Evolutionary conservation across 1,140 invertebrate species (phyloP).

Genomic region (Hylaeus volcanicus): DNA sequence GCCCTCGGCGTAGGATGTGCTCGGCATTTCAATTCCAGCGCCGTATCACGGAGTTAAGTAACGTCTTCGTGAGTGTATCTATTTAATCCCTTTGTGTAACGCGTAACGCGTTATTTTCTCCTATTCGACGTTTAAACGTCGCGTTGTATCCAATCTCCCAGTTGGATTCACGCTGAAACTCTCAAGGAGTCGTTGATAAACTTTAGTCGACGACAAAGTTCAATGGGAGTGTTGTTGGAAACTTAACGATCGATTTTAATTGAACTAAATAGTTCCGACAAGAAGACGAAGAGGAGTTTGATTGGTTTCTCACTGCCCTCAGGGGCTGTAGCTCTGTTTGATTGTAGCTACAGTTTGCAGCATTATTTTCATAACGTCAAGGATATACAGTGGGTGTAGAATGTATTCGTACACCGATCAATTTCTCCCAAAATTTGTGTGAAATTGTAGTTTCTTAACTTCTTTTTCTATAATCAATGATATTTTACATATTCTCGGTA

Average conservation of each 20-base stretch:
- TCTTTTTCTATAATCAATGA: too few species aligned
- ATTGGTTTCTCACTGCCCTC: background rate
- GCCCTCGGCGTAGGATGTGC: constrained; percentile 11
- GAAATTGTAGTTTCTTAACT: too few species aligned
- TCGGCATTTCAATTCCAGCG: background rate
- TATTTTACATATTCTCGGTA: too few species aligned
- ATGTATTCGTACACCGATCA: too few species aligned
- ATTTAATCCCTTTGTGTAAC: background rate
- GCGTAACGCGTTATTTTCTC: background rate
- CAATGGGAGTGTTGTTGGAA: background rate
- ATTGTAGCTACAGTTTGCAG: too few species aligned
- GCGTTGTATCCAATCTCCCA: background rate
- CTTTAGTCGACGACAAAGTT: background rate
- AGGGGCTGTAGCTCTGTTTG: too few species aligned
- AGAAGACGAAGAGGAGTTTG: background rate
- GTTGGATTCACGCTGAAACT: background rate
- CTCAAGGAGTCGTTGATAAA: background rate
- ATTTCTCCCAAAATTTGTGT: too few species aligned
- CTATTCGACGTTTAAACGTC: too few species aligned
- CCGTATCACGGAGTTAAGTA: background rate
- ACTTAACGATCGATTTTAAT: constrained; percentile 24
- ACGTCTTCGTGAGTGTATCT: background rate
- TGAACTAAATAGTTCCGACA: background rate
- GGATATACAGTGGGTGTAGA: too few species aligned
- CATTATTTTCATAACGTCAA: too few species aligned